phyloP scores from a whole-genome alignment of 2,888 invertebrate species.

The Zhengitettix transpicula region DNA sequence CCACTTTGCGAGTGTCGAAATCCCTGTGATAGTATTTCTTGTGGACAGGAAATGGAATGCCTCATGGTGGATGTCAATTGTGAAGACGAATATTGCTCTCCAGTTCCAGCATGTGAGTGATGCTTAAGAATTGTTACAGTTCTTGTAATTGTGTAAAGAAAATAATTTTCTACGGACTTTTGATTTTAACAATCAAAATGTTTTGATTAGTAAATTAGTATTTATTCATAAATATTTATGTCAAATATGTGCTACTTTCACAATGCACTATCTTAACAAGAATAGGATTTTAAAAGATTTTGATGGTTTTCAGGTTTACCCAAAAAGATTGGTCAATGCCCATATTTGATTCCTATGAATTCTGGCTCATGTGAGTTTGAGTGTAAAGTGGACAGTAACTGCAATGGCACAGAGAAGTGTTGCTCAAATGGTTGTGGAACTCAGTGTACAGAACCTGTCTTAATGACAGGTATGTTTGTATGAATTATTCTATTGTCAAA shows the following conservation, averaged over 20 bases:
- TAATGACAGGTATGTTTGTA: constrained; percentile 36
- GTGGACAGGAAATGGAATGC: constrained; percentile 51
- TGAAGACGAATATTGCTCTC: constrained; percentile 69
- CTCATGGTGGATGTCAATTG: constrained; percentile 73
- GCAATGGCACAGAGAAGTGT: constrained; percentile 52
- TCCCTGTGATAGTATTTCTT: constrained; percentile 53
- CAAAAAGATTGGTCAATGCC: constrained; percentile 63
- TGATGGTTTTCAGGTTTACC: constrained; percentile 33
- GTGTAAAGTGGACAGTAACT: constrained; percentile 61
- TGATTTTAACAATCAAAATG: no score
- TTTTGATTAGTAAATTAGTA: no score
- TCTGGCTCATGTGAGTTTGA: constrained; percentile 56
- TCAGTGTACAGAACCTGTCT: constrained; percentile 54
- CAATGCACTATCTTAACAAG: neutral
- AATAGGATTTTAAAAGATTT: neutral
- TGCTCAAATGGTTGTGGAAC: constrained; percentile 81
- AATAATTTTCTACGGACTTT: no score
- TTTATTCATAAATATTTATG: neutral
- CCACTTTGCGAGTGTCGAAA: constrained; percentile 67
- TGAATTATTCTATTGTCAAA: neutral
- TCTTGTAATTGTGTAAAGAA: no score
- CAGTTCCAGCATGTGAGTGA: constrained; percentile 59
- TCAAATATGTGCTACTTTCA: neutral
- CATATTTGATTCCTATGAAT: constrained; percentile 54
- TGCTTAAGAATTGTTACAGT: no score